Base-by-base conservation (phyloP, 2,888 invertebrate genomes). In the Acanthococcus lagerstroemiae region DNA sequence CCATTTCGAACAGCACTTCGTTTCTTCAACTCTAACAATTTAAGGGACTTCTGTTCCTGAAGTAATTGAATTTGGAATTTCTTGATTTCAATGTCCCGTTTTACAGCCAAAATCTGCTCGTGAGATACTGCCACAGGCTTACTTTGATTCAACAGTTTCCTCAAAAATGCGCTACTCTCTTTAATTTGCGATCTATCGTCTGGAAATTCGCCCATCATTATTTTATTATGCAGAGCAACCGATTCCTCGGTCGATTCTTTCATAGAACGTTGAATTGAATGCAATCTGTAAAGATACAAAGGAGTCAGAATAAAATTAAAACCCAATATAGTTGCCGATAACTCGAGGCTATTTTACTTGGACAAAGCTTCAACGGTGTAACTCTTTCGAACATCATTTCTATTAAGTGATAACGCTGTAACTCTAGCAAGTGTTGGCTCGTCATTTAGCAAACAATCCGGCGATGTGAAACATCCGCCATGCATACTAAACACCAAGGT, bases 401-500 rank as follows among this genome's bases (percentile, higher is more conserved):
- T 80, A 1, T 80, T 74, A 70, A 83, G 81, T 69, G 77, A 80
- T 15, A 83, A 72, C 6, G 79, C 77, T 69, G 80, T 73, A 70
- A 71, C 70, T 79, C 79, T 77, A 44, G 74, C 74, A 2, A 74
- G 76, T 45, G 74, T 72, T 24, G 72, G 68, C 69, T 70, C 63
- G 56, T 72, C 71, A 46, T 70, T 69, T 44, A 69, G 50, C 48
- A 73, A 70, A 79, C 78, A 79, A 71, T 78, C 77, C 19, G 77
- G 75, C 70, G 81, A 80, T 45, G 88, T 87, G 75, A 93, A 95
- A 73, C 84, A 89, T 3, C 92, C 92, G 44, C 90, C 91, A 69
- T 87, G 87, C 82, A 94, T 84, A 78, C 88, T 86, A 76, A 95
- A 90, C 72, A 95, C 84, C 71, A 92, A 77, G 52, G 88, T 84